Percentiles rank a stretch among this genome's conserved stretches.
phyloP scores from a whole-genome alignment of 2,888 invertebrate genomes.

The Troides helena region DNA sequence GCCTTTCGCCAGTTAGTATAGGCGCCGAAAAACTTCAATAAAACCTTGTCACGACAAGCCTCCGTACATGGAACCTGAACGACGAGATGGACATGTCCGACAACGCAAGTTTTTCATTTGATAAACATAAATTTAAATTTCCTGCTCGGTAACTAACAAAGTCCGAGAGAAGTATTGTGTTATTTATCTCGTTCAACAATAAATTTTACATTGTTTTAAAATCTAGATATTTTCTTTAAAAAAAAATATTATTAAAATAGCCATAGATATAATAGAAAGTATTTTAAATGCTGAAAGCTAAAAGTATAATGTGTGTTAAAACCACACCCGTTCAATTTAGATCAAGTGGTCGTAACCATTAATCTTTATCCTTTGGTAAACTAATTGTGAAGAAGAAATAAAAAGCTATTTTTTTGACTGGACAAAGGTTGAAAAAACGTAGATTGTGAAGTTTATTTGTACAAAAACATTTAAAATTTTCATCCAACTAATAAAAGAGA shows the following conservation, averaged over 20 bases:
- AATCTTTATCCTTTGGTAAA: slow-evolving; percentile 47
- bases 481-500: no score
- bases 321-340: slow-evolving; percentile 54
- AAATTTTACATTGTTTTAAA: no score
- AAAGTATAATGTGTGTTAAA: slow-evolving; percentile 59
- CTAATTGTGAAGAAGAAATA: slow-evolving; percentile 7
- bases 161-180: neutral
- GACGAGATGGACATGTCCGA: slow-evolving; percentile 22
- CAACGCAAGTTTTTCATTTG: slow-evolving; percentile 27
- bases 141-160: slow-evolving; percentile 14
- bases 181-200: neutral
- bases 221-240: no score
- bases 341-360: slow-evolving; percentile 58
- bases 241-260: slow-evolving; percentile 28
- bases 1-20: slow-evolving; percentile 5
- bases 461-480: no score
- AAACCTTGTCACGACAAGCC: slow-evolving; percentile 23
- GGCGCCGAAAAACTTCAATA: slow-evolving; percentile 21
- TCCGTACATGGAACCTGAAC: slow-evolving; percentile 16
- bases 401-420: slow-evolving; percentile 2
- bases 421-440: neutral
- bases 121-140: slow-evolving; percentile 29
- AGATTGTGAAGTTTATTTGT: no score
- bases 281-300: slow-evolving; percentile 44
- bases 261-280: slow-evolving; percentile 51